phyloP scores from a whole-genome alignment of 1,140 invertebrate genomes.

The Anastatus disparis region DNA sequence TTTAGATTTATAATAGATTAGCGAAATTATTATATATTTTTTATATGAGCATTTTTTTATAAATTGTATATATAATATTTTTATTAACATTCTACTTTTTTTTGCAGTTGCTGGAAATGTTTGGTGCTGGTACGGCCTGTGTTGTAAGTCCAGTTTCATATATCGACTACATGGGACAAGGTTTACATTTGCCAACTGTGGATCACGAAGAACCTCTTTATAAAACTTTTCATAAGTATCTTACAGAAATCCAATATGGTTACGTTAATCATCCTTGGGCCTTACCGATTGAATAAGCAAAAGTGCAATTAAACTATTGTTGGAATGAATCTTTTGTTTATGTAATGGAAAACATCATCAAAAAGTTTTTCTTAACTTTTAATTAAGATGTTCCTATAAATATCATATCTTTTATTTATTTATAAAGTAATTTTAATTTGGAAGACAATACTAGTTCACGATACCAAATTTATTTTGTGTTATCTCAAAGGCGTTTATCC shows the following conservation, averaged over 20 bases:
- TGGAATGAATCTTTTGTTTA: neutral
- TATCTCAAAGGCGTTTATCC: neutral
- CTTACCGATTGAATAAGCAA: constrained; percentile 65
- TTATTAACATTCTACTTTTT: neutral
- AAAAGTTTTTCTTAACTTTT: neutral
- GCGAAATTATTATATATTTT: neutral
- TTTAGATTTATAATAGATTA: constrained; percentile 11
- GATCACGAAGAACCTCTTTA: constrained; percentile 76
- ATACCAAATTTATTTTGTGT: neutral
- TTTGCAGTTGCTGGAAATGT: constrained; percentile 88
- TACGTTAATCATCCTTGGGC: constrained; percentile 84
- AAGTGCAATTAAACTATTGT: too few relatives aligned
- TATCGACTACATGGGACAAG: constrained; percentile 78
- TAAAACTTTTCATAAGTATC: constrained; percentile 75
- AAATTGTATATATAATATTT: neutral
- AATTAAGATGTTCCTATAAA: neutral
- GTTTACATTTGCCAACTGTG: constrained; percentile 80
- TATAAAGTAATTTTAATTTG: too few relatives aligned
- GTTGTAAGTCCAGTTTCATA: constrained; percentile 88
- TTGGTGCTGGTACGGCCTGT: constrained; percentile 94
- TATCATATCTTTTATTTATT: too few relatives aligned
- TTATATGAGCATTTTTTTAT: neutral
- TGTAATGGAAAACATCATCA: neutral
- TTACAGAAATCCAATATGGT: constrained; percentile 90
- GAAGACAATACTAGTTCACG: too few relatives aligned